Conservation (phyloP, 2,888 invertebrate genomes). For the Pristionchus mayeri region DNA sequence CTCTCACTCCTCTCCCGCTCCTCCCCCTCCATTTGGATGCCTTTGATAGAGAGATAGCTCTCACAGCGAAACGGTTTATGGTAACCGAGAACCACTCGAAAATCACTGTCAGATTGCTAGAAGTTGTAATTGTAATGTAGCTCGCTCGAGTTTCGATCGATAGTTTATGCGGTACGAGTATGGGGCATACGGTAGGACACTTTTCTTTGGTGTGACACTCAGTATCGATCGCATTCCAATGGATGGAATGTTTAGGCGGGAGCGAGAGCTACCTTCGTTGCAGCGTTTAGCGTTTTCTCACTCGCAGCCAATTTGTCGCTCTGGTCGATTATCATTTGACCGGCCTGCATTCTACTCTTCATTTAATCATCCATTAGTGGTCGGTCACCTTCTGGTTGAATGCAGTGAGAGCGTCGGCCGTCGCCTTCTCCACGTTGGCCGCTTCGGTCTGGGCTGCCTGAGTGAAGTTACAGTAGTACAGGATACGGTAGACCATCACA, state of each 20-base stretch:
- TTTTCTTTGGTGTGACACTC: too few relatives aligned
- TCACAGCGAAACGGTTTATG: too few relatives aligned
- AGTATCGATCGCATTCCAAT: conserved; percentile 9
- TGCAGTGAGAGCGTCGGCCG: neutral
- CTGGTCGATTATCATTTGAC: neutral
- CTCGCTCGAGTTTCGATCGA: too few relatives aligned
- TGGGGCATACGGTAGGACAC: too few relatives aligned
- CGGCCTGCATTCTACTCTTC: neutral
- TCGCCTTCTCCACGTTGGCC: conserved; percentile 3
- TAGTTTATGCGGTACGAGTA: too few relatives aligned
- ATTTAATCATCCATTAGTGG: neutral
- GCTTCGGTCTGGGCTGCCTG: conserved; percentile 22
- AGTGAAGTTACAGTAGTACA: neutral
- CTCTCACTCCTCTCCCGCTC: too few relatives aligned
- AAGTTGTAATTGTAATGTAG: too few relatives aligned
- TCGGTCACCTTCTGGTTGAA: conserved; percentile 8
- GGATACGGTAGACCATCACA: neutral
- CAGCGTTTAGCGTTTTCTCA: neutral
- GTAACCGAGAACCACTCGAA: too few relatives aligned
- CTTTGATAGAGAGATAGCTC: too few relatives aligned
- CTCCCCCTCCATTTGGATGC: too few relatives aligned
- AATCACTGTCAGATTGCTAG: too few relatives aligned
- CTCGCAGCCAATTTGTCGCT: neutral
- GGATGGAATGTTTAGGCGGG: neutral
- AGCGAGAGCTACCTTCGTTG: neutral